These are phyloP conservation scores for Rhinogobius similis DNA, from an alignment of 2,113 vertebrate genomes.

Conservation along the genomic window DNA sequence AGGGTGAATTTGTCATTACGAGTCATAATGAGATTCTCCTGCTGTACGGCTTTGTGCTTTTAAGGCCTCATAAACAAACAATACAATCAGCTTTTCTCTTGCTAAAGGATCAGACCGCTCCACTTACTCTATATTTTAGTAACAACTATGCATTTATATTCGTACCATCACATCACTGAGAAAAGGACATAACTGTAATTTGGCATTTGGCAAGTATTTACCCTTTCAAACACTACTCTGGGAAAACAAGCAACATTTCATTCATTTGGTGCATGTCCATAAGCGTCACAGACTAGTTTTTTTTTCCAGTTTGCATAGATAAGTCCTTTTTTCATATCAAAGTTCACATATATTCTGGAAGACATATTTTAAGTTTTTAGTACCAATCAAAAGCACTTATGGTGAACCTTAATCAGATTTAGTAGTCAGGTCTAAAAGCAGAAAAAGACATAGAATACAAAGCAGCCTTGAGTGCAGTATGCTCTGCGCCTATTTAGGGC, in stretches of 20 bases:
- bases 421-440: constrained; percentile 46
- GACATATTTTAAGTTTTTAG: background rate
- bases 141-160: constrained; percentile 49
- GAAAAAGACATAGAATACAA: constrained; percentile 62
- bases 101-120: constrained; percentile 48
- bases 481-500: constrained; percentile 78
- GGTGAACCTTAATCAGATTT: constrained; percentile 63
- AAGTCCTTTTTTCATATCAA: no score
- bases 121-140: constrained; percentile 55
- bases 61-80: constrained; percentile 73
- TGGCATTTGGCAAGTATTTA: background rate
- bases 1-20: constrained; percentile 74
- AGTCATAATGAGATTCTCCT: constrained; percentile 76
- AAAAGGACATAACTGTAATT: constrained; percentile 22
- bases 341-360: background rate
- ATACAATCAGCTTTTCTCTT: constrained; percentile 50
- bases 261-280: no score
- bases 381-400: constrained; percentile 39
- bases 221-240: background rate
- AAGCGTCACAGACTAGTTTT: no score
- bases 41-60: constrained; percentile 64
- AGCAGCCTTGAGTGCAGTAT: constrained; percentile 70
- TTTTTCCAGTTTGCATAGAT: no score
- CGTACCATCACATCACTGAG: constrained; percentile 27
- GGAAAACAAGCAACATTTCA: background rate